Evolutionary conservation across 1,140 invertebrate species (phyloP).

Genomic region (Zaprionus davidi): DNA sequence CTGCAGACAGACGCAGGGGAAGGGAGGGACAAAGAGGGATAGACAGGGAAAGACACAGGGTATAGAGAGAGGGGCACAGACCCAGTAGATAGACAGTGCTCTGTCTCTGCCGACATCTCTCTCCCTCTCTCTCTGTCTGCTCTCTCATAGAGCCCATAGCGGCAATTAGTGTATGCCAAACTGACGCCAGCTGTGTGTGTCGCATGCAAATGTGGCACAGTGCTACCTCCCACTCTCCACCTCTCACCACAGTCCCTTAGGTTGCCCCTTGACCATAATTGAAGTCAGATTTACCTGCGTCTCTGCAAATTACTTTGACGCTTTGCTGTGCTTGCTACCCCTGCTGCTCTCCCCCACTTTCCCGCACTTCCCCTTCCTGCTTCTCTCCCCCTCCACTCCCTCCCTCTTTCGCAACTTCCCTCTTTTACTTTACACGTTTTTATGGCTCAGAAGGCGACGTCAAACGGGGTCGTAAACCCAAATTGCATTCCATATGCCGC

Average conservation of each 20-base stretch:
- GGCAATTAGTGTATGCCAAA: slow-evolving; percentile 12
- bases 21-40: not conserved
- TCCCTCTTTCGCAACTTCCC: not conserved
- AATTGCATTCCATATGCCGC: slow-evolving; percentile 71
- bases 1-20: not conserved
- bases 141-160: not conserved
- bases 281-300: not conserved
- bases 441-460: slow-evolving; percentile 22
- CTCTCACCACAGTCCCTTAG: not conserved
- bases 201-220: slow-evolving; percentile 31
- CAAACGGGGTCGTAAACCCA: slow-evolving; percentile 62
- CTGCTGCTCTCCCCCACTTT: not conserved
- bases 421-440: slow-evolving; percentile 26
- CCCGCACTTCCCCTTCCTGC: too few relatives aligned
- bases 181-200: slow-evolving; percentile 8
- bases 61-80: too few relatives aligned
- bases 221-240: not conserved
- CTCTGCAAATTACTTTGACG: slow-evolving; percentile 2
- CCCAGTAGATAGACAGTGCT: too few relatives aligned
- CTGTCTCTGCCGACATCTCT: too few relatives aligned
- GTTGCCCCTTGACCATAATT: not conserved
- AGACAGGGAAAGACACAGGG: not conserved
- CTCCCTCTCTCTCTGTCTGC: not conserved
- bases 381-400: not conserved
- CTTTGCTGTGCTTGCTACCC: slow-evolving; percentile 8